Evolutionary conservation across 2,888 invertebrate genomes (phyloP).

Genomic region (Athetis lepigone): DNA sequence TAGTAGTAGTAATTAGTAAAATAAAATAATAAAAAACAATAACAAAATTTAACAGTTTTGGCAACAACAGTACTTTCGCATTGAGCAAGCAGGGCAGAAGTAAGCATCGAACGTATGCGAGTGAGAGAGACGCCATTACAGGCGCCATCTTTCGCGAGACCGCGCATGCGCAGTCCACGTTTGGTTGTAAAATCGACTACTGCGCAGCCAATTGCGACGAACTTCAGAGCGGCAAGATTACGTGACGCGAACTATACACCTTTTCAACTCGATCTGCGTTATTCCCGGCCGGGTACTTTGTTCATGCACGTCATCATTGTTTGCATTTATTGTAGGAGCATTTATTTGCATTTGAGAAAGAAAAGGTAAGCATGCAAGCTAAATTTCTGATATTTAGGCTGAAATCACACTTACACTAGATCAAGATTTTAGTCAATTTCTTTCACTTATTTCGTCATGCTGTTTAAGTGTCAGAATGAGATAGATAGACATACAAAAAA

Average conservation of each 20-base stretch:
- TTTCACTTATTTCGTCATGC: not conserved
- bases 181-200: too few relatives aligned
- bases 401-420: not conserved
- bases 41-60: too few relatives aligned
- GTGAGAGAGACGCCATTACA: not conserved
- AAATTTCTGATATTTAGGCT: constrained; percentile 40
- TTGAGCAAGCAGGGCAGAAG: too few relatives aligned
- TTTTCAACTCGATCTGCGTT: constrained; percentile 1
- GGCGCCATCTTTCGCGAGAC: too few relatives aligned
- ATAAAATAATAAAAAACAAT: too few relatives aligned
- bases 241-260: too few relatives aligned
- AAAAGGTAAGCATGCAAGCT: constrained; percentile 70
- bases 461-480: not conserved
- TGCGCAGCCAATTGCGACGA: too few relatives aligned
- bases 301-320: constrained; percentile 67
- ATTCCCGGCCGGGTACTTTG: constrained; percentile 30
- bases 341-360: constrained; percentile 42
- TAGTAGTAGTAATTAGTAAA: too few relatives aligned
- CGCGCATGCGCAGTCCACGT: too few relatives aligned
- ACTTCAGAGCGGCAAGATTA: too few relatives aligned
- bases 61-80: too few relatives aligned
- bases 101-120: too few relatives aligned
- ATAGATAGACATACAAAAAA: not conserved
- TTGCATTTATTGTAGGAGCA: constrained; percentile 53
- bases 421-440: not conserved